A percentile compares a stretch with the other conserved stretches of the same genome.
phyloP scores from a whole-genome alignment of 2,113 vertebrate species.

The Caracal caracal region DNA sequence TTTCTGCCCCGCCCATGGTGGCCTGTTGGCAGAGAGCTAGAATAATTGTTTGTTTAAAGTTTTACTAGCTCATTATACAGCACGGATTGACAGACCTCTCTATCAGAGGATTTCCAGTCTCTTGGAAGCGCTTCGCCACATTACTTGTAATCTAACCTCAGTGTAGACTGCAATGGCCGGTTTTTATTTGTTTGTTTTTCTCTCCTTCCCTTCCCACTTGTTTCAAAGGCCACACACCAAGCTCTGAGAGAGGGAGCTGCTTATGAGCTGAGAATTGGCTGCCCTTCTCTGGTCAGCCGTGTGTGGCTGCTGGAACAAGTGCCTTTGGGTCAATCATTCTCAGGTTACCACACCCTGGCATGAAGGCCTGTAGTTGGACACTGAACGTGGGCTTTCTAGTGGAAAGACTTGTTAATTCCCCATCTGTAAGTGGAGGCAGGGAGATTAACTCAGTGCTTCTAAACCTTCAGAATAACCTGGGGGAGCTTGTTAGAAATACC shows the following conservation, averaged over 20 bases:
- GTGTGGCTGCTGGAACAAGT: not conserved
- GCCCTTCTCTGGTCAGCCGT: not conserved
- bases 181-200: conserved; percentile 51
- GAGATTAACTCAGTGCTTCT: not conserved
- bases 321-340: conserved; percentile 6
- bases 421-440: not conserved
- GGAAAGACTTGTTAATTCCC: not conserved
- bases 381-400: not conserved
- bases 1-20: not conserved
- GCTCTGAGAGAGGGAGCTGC: conserved; percentile 12
- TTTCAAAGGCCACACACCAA: conserved; percentile 46
- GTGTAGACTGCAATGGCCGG: not conserved
- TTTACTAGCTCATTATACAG: conserved; percentile 53
- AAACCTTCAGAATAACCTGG: not conserved
- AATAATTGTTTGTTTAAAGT: conserved; percentile 46
- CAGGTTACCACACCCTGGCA: not conserved
- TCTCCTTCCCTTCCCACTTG: conserved; percentile 12
- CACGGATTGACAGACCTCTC: not conserved
- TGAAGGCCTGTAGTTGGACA: not conserved
- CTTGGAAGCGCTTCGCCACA: not conserved
- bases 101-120: conserved; percentile 33
- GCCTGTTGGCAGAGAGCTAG: not conserved
- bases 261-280: not conserved
- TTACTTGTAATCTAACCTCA: conserved; percentile 34
- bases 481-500: not conserved